Evolutionary conservation across 2,888 invertebrate genomes (phyloP), one percentile per base, ranked within the genome.

Genomic region (Resseliella maxima): DNA sequence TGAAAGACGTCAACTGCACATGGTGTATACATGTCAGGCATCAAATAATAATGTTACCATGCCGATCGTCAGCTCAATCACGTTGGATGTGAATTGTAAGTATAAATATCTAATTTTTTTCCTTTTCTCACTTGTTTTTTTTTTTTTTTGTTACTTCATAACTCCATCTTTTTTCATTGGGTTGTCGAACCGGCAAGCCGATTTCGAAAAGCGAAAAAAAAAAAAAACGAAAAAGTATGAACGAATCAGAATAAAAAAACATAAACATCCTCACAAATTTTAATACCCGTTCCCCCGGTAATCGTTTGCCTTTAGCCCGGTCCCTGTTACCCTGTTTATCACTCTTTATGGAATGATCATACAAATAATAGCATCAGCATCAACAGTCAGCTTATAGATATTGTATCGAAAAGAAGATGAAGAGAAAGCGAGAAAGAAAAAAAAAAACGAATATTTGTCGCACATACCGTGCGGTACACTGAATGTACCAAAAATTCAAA

Each of bases 51-150:
- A 95, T 88, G 92, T 93, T 89, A 94, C 94, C 83, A 90, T 92
- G 86, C 95, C 95, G 86, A 92, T 95, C 88, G 92, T 93, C 87
- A 93, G 94, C 88, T 93, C 94, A 87, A 93, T 95, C 88, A 92
- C 93, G 85, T 91, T 95, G 88, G 94, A 94, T 90, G 94, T 94
- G 93, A 93, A 93, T 89, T 91, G 94, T 95, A 90, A 94, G 94
- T 93, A 88, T 86, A 87, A 87, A 86, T 88, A 59, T 81, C 36
- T 18, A 27, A 45, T 83, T 86, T 6, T 59, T n/a, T 8, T 50
- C 2, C 64, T 54, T 41, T 45, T 46, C 36, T 45, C n/a, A n/a
- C n/a, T n/a, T n/a, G n/a, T n/a, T 86, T 21, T 59, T 86, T 50
- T 2, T 50, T n/a, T 35, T 86, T 38, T 86, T 15, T 24, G 38